Conservation (phyloP, 2,113 vertebrate genomes). For the Urocynchramus pylzowi region DNA sequence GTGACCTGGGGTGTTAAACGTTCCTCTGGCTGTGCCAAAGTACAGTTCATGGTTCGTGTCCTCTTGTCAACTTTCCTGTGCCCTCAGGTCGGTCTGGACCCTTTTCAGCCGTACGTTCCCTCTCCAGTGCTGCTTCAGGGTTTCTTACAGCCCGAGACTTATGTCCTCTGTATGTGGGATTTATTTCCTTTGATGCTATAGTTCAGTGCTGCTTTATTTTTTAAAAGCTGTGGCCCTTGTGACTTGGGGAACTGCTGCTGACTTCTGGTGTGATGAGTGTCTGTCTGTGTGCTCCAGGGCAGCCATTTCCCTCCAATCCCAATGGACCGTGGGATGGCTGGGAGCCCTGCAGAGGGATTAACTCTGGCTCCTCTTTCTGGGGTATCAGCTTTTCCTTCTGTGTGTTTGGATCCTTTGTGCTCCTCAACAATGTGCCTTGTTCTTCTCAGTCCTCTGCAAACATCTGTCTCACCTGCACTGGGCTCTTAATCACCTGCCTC, state of each 20-base stretch:
- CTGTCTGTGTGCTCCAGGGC: not conserved
- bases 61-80: not conserved
- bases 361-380: not conserved
- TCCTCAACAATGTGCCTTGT: not conserved
- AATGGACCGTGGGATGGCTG: not conserved
- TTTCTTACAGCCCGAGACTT: not conserved
- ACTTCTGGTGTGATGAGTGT: not conserved
- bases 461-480: not conserved
- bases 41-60: not conserved
- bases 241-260: not conserved
- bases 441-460: not conserved
- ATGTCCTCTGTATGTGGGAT: not conserved
- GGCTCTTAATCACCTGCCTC: not conserved
- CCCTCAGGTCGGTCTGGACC: not conserved
- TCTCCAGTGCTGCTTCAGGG: not conserved
- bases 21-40: not conserved
- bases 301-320: not conserved
- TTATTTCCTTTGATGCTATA: not conserved
- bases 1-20: not conserved
- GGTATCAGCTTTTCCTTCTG: not conserved
- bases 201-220: not conserved
- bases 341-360: not conserved
- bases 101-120: not conserved
- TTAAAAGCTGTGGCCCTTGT: not conserved
- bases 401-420: not conserved